These are phyloP conservation scores for Enteromius fasciolatus DNA, from an alignment of 2,797 vertebrate genomes.

Conservation along the genomic window DNA sequence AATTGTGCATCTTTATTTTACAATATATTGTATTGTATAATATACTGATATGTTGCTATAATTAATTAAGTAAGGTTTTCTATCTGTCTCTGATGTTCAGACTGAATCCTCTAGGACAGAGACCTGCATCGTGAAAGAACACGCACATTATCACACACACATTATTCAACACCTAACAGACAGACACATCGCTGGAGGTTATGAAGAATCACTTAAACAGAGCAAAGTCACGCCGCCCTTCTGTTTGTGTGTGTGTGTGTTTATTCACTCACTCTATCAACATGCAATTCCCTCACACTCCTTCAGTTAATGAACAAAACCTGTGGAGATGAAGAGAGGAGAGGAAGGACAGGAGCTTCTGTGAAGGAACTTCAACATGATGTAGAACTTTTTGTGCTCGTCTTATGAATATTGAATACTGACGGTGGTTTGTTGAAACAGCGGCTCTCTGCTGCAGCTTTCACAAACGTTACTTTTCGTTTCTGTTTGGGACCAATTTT, in stretches of 20 bases:
- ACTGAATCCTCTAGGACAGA: constrained; percentile 2
- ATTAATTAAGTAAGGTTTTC: not conserved
- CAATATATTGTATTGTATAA: not conserved
- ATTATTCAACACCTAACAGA: constrained; percentile 19
- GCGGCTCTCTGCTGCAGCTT: not conserved
- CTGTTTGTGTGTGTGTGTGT: not conserved
- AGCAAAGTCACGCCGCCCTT: constrained; percentile 4
- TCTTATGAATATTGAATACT: not conserved
- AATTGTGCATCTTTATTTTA: not conserved
- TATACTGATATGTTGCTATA: not conserved
- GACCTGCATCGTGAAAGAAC: not conserved
- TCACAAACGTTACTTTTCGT: not conserved
- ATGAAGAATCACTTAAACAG: constrained; percentile 18
- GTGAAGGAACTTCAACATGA: no score
- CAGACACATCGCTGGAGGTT: constrained; percentile 22
- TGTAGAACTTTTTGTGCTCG: not conserved
- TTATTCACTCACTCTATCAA: constrained; percentile 1
- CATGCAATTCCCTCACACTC: not conserved
- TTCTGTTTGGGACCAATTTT: constrained; percentile 14
- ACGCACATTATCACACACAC: not conserved
- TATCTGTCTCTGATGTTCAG: not conserved
- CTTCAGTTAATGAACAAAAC: not conserved
- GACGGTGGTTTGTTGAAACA: not conserved
- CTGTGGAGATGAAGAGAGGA: not conserved
- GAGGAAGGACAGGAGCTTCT: constrained; percentile 3